These are phyloP conservation scores for Rhodinocichla rosea DNA, from an alignment of 2,113 vertebrate genomes.

Conservation along the genomic window DNA sequence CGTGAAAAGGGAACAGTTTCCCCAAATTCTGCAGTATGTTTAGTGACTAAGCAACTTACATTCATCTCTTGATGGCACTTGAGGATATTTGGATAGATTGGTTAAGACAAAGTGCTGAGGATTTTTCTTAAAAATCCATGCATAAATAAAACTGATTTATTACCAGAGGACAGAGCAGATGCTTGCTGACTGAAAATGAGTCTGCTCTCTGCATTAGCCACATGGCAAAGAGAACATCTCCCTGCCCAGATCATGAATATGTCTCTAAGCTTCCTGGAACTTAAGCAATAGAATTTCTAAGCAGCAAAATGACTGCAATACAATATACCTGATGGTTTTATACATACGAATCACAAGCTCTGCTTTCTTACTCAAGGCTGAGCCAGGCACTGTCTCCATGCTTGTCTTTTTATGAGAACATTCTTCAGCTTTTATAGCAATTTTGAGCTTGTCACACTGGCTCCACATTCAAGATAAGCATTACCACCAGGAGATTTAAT, in stretches of 20 bases:
- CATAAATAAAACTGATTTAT: conserved; percentile 15
- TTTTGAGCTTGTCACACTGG: neutral
- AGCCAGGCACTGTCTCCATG: neutral
- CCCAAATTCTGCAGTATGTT: neutral
- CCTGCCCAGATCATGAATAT: neutral
- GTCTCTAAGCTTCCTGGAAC: neutral
- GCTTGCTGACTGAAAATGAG: conserved; percentile 33
- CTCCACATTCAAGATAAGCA: neutral
- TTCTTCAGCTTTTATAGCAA: conserved; percentile 12
- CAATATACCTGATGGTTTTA: neutral
- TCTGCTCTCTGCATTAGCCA: neutral
- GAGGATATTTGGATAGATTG: neutral
- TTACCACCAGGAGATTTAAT: neutral
- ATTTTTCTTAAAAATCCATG: conserved; percentile 21
- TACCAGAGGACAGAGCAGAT: conserved; percentile 26
- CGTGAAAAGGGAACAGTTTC: neutral
- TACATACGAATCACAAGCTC: neutral
- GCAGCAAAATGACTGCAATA: neutral
- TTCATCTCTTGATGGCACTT: neutral
- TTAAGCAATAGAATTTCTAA: neutral
- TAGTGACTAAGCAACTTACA: conserved; percentile 5
- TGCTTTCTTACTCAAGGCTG: neutral
- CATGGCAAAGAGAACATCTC: neutral
- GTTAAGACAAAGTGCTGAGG: neutral
- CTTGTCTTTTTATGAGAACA: neutral